phyloP scores from a whole-genome alignment of 1,140 invertebrate genomes.

The Drosophila obscura region DNA sequence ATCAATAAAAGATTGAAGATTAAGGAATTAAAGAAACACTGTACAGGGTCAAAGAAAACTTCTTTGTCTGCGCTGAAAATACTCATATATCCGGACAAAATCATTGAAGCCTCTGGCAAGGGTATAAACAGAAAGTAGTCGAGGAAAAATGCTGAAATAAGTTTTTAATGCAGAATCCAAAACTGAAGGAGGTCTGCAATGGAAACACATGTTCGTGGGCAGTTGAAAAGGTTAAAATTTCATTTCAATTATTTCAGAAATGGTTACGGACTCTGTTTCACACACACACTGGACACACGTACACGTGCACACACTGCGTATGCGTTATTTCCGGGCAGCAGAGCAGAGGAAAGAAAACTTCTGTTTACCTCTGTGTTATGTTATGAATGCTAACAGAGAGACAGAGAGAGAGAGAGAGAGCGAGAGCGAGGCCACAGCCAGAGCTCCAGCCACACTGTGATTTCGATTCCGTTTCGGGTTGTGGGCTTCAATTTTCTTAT shows the following conservation, averaged over 20 bases:
- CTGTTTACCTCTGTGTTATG: too few relatives aligned
- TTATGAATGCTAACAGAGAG: too few relatives aligned
- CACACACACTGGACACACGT: too few relatives aligned
- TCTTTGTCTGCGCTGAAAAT: not conserved
- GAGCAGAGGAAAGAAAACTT: too few relatives aligned
- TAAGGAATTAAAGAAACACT: not conserved
- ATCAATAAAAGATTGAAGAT: not conserved
- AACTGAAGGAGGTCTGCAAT: slow-evolving; percentile 6
- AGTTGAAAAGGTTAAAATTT: slow-evolving; percentile 30
- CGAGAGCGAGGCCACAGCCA: too few relatives aligned
- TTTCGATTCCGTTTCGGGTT: slow-evolving; percentile 26
- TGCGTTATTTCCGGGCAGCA: slow-evolving; percentile 6
- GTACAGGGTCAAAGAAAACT: too few relatives aligned
- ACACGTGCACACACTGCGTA: slow-evolving; percentile 13
- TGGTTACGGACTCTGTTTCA: slow-evolving; percentile 1
- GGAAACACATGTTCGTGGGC: slow-evolving; percentile 12
- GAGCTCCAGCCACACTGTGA: slow-evolving; percentile 7
- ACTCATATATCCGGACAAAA: too few relatives aligned
- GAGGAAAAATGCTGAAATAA: slow-evolving; percentile 2
- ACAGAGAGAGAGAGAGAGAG: too few relatives aligned
- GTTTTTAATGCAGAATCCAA: slow-evolving; percentile 13
- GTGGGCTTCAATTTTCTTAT: slow-evolving; percentile 22
- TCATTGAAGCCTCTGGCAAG: too few relatives aligned
- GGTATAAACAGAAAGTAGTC: too few relatives aligned
- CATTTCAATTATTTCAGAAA: slow-evolving; percentile 39